Evolutionary conservation across 2,888 invertebrate genomes (phyloP), one percentile per base, ranked within the genome.

Genomic region (Eledona agricola): DNA sequence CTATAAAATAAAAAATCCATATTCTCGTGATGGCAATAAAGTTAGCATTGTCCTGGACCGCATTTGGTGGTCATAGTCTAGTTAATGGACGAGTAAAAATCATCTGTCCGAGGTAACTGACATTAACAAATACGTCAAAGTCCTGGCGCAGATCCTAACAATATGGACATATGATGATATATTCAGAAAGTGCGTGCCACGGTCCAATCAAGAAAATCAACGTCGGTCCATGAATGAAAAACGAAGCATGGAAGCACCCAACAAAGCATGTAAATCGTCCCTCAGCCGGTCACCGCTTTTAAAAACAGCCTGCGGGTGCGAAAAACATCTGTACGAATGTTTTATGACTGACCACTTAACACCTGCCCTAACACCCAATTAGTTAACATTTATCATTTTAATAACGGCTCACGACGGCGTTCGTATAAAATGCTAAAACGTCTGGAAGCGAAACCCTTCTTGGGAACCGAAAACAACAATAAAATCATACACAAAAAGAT

Each of bases 311-410:
- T 37, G 45, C 26, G 42, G 51, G 51, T 47, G 53, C 45, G 47
- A 49, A 55, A 58, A 60, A 60, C 60, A 60, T 58, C 60, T 60
- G 60, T 60, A 56, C 50, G 52, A 42, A 28, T 58, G 58, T 54
- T 60, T 58, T 54, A 53, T 55, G 52, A 53, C 35, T 20, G 45
- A 42, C 55, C 25, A 47, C 35, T 52, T 54, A 34, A 56, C 60
- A 60, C 60, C 58, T 60, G 58, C 56, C 23, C 38, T 20, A 38
- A 31, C 40, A 40, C 31, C 38, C 31, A 40, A 40, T 50, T 50
- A 50, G 25, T 46, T 34, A 46, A 17, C 46, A 46, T 46, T 46
- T 35, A 46, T 46, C 46, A 46, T 35, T 34, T 46, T 29, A 15
- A 28, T 28, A 37, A 23, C 37, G 13, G 25, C 13, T 37, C 3